Percentiles rank a stretch among this genome's conserved stretches.
These are phyloP conservation scores for Drosophila truncata DNA, from an alignment of 1,140 invertebrate genomes.

Conservation along the genomic window DNA sequence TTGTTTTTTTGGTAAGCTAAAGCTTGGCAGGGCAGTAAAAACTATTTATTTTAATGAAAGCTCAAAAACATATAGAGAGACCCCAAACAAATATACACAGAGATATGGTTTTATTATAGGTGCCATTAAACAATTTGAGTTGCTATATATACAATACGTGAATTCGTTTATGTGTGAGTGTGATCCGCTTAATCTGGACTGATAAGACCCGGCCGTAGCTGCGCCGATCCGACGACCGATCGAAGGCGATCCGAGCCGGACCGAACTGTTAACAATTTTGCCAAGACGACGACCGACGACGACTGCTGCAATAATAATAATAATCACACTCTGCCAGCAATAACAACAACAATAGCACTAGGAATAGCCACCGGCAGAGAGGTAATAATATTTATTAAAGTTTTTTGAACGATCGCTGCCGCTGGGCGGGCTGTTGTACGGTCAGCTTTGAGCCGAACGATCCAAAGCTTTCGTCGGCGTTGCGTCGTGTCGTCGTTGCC, in stretches of 20 bases:
- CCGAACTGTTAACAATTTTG: constrained; percentile 79
- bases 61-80: constrained; percentile 34
- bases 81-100: constrained; percentile 25
- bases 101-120: constrained; percentile 43
- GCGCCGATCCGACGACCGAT: constrained; percentile 16
- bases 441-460: constrained; percentile 50
- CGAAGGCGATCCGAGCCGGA: constrained; percentile 39
- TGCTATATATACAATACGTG: background rate
- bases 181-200: constrained; percentile 60
- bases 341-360: constrained; percentile 26
- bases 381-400: constrained; percentile 80
- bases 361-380: constrained; percentile 26
- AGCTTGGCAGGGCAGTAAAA: constrained; percentile 29
- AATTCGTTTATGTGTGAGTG: constrained; percentile 1
- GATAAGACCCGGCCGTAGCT: constrained; percentile 48
- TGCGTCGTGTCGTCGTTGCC: constrained; percentile 26
- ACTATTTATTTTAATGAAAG: constrained; percentile 58
- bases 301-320: constrained; percentile 44
- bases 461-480: constrained; percentile 46
- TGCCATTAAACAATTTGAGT: constrained; percentile 71
- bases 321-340: constrained; percentile 26
- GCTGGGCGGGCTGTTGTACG: constrained; percentile 13
- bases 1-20: constrained; percentile 10
- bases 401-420: constrained; percentile 49
- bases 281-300: constrained; percentile 57